Percentiles rank a stretch among this genome's conserved stretches.
Conservation (phyloP, 2,113 vertebrate genomes). For the Phasianus colchicus region DNA sequence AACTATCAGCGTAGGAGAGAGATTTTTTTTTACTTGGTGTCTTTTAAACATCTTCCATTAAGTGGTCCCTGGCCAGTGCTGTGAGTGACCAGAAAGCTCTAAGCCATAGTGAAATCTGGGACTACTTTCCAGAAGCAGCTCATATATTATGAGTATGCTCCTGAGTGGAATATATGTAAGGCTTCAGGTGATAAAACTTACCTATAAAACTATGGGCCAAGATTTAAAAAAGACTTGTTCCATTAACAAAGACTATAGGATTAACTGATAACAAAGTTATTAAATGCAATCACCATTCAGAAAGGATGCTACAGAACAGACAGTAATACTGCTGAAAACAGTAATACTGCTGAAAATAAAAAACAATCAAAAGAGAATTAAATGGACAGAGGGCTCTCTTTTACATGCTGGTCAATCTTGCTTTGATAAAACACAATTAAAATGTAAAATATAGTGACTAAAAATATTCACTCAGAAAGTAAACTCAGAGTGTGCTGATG, state of each 20-base stretch:
- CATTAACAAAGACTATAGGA: background rate
- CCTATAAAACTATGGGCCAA: background rate
- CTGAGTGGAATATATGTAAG: background rate
- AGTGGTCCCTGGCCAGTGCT: background rate
- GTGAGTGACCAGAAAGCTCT: background rate
- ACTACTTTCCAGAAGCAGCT: background rate
- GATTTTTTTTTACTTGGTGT: background rate
- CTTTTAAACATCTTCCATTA: background rate
- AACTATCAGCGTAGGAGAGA: background rate
- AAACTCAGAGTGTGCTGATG: background rate
- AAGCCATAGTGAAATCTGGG: background rate
- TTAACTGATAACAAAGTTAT: background rate
- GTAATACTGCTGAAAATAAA: background rate
- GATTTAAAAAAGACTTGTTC: background rate
- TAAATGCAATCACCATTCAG: background rate
- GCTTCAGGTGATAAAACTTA: background rate
- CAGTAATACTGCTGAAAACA: background rate
- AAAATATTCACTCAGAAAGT: background rate
- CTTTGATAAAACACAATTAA: slow-evolving; percentile 1
- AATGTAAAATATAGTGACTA: background rate
- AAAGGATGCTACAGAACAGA: background rate
- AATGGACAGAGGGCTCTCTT: background rate
- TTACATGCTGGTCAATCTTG: background rate
- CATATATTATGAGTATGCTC: background rate
- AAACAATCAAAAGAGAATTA: background rate